Conservation (phyloP, 2,888 invertebrate species). For the Oeneis ivallda region DNA sequence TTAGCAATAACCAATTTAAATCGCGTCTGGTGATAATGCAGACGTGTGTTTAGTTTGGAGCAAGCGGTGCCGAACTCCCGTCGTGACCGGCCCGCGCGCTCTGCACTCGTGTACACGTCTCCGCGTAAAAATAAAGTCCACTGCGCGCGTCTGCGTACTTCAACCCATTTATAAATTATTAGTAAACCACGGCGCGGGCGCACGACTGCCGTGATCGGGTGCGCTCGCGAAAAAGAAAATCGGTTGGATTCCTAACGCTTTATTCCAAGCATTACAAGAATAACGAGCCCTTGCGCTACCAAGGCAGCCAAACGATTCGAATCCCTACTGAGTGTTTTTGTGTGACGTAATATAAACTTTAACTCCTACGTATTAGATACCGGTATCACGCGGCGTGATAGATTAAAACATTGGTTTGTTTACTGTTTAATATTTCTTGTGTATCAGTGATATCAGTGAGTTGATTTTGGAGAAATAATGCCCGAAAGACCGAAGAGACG, state of each 20-base stretch:
- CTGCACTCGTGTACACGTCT: constrained; percentile 74
- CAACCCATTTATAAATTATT: constrained; percentile 80
- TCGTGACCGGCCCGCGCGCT: constrained; percentile 65
- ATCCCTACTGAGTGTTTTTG: constrained; percentile 50
- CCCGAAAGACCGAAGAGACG: constrained; percentile 72
- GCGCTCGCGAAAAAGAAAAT: constrained; percentile 68
- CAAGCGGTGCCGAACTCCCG: constrained; percentile 64
- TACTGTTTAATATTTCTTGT: constrained; percentile 62
- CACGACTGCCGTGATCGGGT: constrained; percentile 73
- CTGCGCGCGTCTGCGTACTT: constrained; percentile 75
- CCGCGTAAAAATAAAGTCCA: constrained; percentile 80
- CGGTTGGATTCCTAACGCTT: constrained; percentile 24
- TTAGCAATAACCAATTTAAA: constrained; percentile 68
- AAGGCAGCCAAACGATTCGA: constrained; percentile 50
- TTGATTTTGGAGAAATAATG: constrained; percentile 59
- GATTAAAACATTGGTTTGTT: constrained; percentile 54
- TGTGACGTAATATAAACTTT: constrained; percentile 47
- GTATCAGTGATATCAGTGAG: constrained; percentile 70
- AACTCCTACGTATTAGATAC: constrained; percentile 67
- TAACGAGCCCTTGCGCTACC: constrained; percentile 58
- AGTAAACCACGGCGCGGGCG: constrained; percentile 78
- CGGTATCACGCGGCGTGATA: constrained; percentile 58
- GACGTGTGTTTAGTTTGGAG: constrained; percentile 56
- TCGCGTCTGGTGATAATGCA: constrained; percentile 68
- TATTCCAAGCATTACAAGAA: constrained; percentile 21